Conservation (phyloP, 2,113 vertebrate species). For the Tapirus terrestris region DNA sequence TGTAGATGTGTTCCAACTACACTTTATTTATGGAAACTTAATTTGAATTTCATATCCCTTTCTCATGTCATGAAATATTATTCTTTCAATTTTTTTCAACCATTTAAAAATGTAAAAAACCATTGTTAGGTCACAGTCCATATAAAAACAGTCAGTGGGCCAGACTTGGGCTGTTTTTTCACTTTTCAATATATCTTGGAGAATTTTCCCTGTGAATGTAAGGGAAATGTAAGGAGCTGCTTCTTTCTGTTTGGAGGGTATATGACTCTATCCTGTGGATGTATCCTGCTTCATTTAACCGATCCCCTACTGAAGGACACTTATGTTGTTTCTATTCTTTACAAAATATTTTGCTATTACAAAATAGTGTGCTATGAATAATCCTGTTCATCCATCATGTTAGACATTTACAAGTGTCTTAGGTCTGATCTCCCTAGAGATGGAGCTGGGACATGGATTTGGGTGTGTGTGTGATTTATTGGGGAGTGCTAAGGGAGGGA, state of each 20-base stretch:
- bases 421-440: background rate
- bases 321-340: constrained; percentile 37
- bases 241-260: background rate
- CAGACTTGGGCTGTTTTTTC: background rate
- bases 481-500: background rate
- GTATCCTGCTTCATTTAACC: background rate
- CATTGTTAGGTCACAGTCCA: background rate
- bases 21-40: constrained; percentile 63
- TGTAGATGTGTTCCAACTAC: background rate
- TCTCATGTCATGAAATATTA: constrained; percentile 57
- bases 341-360: constrained; percentile 48
- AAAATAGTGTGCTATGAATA: background rate
- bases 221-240: background rate
- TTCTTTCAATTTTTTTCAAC: constrained; percentile 21
- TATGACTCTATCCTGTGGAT: background rate
- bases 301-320: background rate
- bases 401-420: background rate
- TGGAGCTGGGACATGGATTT: background rate
- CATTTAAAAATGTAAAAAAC: constrained; percentile 31
- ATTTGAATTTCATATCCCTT: constrained; percentile 60
- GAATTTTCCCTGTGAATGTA: background rate
- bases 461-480: background rate
- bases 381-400: background rate
- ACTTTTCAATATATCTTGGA: background rate
- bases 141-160: background rate